phyloP scores from a whole-genome alignment of 2,888 invertebrate genomes.

The Keiferia lycopersicella region DNA sequence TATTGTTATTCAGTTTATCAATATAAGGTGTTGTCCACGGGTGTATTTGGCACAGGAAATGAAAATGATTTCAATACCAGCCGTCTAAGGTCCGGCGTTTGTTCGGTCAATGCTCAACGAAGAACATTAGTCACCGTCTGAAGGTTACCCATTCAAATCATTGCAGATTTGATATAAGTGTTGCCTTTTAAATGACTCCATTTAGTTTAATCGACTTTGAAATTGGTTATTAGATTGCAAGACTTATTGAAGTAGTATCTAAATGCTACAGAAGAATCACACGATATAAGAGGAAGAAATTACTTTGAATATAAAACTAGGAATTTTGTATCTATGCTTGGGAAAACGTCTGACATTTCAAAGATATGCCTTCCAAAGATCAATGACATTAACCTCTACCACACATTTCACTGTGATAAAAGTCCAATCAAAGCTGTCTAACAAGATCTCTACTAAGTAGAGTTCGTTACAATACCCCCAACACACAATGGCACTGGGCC shows the following conservation, averaged over 20 bases:
- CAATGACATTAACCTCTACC: background rate
- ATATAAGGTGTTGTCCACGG: background rate
- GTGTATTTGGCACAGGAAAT: no score
- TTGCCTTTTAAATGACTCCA: conserved; percentile 1
- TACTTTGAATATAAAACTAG: background rate
- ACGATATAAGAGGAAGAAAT: background rate
- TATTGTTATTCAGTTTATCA: conserved; percentile 16
- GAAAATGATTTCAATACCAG: conserved; percentile 17
- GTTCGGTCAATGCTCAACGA: conserved; percentile 13
- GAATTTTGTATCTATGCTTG: background rate
- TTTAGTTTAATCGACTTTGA: conserved; percentile 6
- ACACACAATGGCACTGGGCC: conserved; percentile 36
- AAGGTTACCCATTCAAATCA: conserved; percentile 16
- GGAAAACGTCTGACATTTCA: no score
- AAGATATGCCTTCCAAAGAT: no score
- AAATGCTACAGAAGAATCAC: background rate
- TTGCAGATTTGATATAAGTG: conserved; percentile 9
- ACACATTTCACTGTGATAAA: conserved; percentile 2
- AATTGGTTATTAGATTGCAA: background rate
- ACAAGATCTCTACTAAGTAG: conserved; percentile 22
- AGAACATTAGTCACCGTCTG: conserved; percentile 21
- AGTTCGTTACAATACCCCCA: conserved; percentile 27
- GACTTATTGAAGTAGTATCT: background rate
- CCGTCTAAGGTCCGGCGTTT: conserved; percentile 6
- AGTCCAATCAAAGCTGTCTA: background rate